phyloP scores from a whole-genome alignment of 2,888 invertebrate species.

The Scaptomyza cyrtandrae region DNA sequence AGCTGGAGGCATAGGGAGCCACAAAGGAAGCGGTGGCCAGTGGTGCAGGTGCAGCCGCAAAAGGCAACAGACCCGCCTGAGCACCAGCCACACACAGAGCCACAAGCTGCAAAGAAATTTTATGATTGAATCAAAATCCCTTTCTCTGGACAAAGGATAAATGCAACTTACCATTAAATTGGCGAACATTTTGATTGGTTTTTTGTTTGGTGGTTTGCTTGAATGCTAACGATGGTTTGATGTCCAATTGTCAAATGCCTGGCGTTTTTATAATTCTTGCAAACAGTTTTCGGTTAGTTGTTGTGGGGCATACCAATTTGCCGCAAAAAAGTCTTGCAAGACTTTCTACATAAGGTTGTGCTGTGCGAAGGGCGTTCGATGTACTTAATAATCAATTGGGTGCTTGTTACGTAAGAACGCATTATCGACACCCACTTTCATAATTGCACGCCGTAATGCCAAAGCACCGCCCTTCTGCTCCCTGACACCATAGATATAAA shows the following conservation, averaged over 20 bases:
- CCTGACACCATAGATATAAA: constrained; percentile 8
- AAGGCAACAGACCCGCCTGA: constrained; percentile 84
- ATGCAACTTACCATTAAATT: constrained; percentile 78
- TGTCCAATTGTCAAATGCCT: constrained; percentile 33
- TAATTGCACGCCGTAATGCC: constrained; percentile 22
- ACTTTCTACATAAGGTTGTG: constrained; percentile 65
- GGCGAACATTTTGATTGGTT: constrained; percentile 73
- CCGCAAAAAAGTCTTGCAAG: constrained; percentile 35
- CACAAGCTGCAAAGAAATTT: constrained; percentile 68
- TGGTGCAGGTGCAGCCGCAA: constrained; percentile 82
- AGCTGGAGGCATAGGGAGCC: constrained; percentile 90
- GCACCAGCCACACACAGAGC: constrained; percentile 78
- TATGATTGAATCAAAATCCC: not conserved
- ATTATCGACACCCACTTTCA: constrained; percentile 17
- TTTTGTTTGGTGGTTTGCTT: constrained; percentile 39
- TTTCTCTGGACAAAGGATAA: not conserved
- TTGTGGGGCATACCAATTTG: constrained; percentile 61
- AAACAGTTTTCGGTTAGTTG: constrained; percentile 10
- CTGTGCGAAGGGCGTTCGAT: constrained; percentile 59
- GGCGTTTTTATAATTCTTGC: constrained; percentile 77
- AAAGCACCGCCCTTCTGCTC: not conserved
- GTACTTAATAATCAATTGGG: constrained; percentile 72
- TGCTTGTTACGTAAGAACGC: constrained; percentile 58
- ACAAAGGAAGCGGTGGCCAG: constrained; percentile 84
- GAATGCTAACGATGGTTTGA: constrained; percentile 67